Percentiles rank a stretch among this genome's conserved stretches.
phyloP scores from a whole-genome alignment of 2,888 invertebrate genomes.

The Perithous albicinctus region DNA sequence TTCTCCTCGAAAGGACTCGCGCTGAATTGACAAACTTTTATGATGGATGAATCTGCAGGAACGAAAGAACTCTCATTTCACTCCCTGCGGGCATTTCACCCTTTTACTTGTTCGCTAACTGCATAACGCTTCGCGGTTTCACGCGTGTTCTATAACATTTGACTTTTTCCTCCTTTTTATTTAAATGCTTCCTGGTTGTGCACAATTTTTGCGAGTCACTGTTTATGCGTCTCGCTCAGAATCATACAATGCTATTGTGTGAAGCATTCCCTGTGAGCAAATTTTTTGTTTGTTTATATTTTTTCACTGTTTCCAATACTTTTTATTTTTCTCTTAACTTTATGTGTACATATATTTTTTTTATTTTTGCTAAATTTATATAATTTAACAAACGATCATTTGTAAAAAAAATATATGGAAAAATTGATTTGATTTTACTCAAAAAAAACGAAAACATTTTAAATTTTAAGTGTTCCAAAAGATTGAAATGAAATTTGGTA shows the following conservation, averaged over 20 bases:
- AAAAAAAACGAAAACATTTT: no score
- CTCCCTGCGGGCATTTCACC: slow-evolving; percentile 27
- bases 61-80: not conserved
- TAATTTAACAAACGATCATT: no score
- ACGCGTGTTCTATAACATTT: slow-evolving; percentile 64
- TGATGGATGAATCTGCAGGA: slow-evolving; percentile 52
- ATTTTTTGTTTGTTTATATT: no score
- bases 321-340: no score
- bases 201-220: slow-evolving; percentile 73
- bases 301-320: no score
- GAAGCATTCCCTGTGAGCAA: not conserved
- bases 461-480: no score
- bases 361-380: no score
- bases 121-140: slow-evolving; percentile 58
- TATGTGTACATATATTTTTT: no score
- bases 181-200: slow-evolving; percentile 47
- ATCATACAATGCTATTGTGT: not conserved
- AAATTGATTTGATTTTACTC: no score
- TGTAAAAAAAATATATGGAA: no score
- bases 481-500: no score
- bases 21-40: slow-evolving; percentile 57
- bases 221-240: slow-evolving; percentile 71
- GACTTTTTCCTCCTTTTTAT: slow-evolving; percentile 41
- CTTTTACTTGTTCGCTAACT: slow-evolving; percentile 33
- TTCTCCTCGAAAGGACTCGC: slow-evolving; percentile 19